Evolutionary conservation across 23 tunicate species (phyloP).

Genomic region (Styela clava): DNA sequence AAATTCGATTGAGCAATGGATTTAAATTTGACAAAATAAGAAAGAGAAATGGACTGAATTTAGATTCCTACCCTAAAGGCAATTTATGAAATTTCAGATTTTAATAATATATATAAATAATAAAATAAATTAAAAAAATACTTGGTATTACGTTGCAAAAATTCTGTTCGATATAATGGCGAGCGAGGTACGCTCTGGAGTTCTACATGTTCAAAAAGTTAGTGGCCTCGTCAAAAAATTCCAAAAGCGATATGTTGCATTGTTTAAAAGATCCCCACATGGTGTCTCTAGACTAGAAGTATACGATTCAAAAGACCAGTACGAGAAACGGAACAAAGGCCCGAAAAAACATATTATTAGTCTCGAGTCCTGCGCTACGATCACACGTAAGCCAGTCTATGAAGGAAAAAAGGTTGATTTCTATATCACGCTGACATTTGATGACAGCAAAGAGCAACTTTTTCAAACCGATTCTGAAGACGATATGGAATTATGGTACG

Average conservation of each 20-base stretch:
- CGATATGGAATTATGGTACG: slow-evolving; percentile 18
- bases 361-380: slow-evolving; percentile 22
- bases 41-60: too few relatives aligned
- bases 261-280: slow-evolving; percentile 14
- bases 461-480: slow-evolving; percentile 19
- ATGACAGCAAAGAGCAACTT: slow-evolving; percentile 21
- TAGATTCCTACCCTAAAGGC: too few relatives aligned
- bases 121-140: too few relatives aligned
- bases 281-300: slow-evolving; percentile 28
- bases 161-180: too few relatives aligned
- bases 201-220: slow-evolving; percentile 12
- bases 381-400: not conserved
- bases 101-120: too few relatives aligned
- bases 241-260: slow-evolving; percentile 20
- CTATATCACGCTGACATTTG: not conserved
- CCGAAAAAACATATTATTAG: slow-evolving; percentile 19
- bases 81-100: too few relatives aligned
- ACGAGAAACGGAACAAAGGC: slow-evolving; percentile 7
- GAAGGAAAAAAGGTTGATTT: slow-evolving; percentile 15
- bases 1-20: too few relatives aligned
- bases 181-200: slow-evolving; percentile 15
- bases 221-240: slow-evolving; percentile 20
- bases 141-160: too few relatives aligned
- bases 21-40: too few relatives aligned
- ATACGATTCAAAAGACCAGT: slow-evolving; percentile 10